Evolutionary conservation across 2,113 vertebrate species (phyloP).

Genomic region (Muntiacus reevesi): DNA sequence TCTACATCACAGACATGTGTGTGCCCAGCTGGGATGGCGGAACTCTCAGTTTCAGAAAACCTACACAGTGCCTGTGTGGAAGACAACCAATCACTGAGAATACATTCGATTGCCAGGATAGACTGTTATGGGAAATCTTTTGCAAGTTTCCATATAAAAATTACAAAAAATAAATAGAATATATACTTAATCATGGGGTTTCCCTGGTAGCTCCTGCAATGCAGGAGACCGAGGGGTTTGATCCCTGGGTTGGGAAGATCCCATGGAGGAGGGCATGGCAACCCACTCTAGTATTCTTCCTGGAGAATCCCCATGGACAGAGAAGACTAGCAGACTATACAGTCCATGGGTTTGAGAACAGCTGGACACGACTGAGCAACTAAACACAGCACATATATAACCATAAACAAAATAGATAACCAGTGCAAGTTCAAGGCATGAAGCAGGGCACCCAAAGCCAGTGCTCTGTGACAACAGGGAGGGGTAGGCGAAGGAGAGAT

Average conservation of each 20-base stretch:
- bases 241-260: neutral
- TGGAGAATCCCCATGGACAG: neutral
- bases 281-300: neutral
- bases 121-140: neutral
- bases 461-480: neutral
- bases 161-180: neutral
- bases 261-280: neutral
- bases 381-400: neutral
- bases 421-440: accelerated
- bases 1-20: neutral
- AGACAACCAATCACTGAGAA: neutral
- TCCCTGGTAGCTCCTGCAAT: neutral
- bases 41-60: neutral
- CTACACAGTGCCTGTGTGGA: neutral
- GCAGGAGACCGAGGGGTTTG: accelerated
- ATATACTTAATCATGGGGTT: neutral
- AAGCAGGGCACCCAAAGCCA: neutral
- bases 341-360: neutral
- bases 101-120: neutral
- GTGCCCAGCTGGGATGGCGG: neutral
- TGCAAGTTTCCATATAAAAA: neutral
- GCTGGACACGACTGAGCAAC: neutral
- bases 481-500: too few species aligned
- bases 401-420: neutral
- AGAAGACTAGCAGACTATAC: neutral